Evolutionary conservation across 2,113 vertebrate genomes (phyloP).

Genomic region (Dicaeum eximium): DNA sequence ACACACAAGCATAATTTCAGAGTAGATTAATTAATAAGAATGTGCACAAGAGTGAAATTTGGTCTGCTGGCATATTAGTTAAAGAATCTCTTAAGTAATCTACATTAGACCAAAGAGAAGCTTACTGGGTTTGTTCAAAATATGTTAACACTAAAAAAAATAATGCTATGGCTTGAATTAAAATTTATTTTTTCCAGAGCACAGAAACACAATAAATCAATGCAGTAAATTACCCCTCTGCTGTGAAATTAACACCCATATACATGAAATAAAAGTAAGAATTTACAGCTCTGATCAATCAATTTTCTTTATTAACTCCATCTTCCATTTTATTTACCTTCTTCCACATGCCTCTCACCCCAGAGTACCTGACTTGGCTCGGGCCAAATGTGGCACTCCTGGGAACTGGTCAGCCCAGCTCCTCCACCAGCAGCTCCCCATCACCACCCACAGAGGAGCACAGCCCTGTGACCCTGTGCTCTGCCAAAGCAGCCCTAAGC

Average conservation of each 20-base stretch:
- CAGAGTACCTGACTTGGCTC: neutral
- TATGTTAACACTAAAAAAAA: neutral
- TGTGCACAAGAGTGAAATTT: neutral
- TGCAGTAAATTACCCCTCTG: conserved; percentile 43
- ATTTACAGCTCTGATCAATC: conserved; percentile 62
- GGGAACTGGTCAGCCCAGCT: neutral
- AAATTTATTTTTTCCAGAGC: conserved; percentile 61
- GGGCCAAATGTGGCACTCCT: rapidly evolving
- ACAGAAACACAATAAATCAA: conserved; percentile 64
- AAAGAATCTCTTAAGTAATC: neutral
- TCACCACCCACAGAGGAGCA: neutral
- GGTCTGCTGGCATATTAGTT: neutral
- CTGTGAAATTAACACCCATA: conserved; percentile 67
- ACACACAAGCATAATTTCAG: neutral
- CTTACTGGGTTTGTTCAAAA: neutral
- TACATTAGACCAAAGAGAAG: neutral
- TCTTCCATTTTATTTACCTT: conserved; percentile 64
- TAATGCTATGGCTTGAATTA: conserved; percentile 46
- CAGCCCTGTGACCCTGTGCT: neutral
- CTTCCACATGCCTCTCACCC: neutral
- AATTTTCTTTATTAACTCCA: conserved; percentile 46
- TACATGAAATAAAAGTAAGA: conserved; percentile 64
- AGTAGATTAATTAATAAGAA: neutral
- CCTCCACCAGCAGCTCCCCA: neutral
- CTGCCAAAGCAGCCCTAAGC: neutral